These are phyloP conservation scores for Lateolabrax maculatus DNA, from an alignment of 2,797 vertebrate species.

Conservation along the genomic window DNA sequence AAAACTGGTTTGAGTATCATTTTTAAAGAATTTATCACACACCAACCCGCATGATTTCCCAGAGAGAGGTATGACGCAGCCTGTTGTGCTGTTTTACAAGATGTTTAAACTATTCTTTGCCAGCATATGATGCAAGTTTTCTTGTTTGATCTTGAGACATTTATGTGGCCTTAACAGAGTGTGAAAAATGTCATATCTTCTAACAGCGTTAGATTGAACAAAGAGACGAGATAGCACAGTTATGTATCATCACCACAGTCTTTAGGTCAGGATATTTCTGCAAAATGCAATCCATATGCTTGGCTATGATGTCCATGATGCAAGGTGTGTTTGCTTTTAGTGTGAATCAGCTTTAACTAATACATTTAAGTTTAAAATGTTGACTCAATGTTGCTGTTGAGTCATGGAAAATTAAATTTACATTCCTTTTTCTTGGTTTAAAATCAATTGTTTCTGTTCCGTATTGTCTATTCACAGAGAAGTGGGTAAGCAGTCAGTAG, in stretches of 20 bases:
- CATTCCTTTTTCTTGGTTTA: background rate
- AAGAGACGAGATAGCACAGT: constrained; percentile 17
- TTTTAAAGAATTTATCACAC: constrained; percentile 23
- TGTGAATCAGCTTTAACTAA: constrained; percentile 15
- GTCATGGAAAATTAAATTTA: constrained; percentile 1
- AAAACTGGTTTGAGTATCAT: constrained; percentile 12
- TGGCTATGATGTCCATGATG: constrained; percentile 2
- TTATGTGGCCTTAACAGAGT: background rate
- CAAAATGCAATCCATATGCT: constrained; percentile 59
- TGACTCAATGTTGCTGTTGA: too few species aligned
- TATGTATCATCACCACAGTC: constrained; percentile 12
- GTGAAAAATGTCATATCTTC: constrained; percentile 18
- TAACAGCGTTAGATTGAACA: constrained; percentile 1
- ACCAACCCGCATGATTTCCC: constrained; percentile 26
- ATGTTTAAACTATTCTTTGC: constrained; percentile 1
- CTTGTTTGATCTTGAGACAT: background rate
- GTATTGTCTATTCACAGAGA: background rate
- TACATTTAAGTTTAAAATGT: constrained; percentile 15
- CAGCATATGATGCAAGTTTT: background rate
- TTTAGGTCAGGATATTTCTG: constrained; percentile 18
- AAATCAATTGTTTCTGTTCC: background rate
- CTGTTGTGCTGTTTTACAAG: constrained; percentile 18
- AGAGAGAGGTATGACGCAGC: constrained; percentile 26
- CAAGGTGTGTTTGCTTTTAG: constrained; percentile 30
- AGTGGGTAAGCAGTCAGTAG: background rate